Conservation (phyloP, 1,140 invertebrate genomes). For the Heliothis virescens region DNA sequence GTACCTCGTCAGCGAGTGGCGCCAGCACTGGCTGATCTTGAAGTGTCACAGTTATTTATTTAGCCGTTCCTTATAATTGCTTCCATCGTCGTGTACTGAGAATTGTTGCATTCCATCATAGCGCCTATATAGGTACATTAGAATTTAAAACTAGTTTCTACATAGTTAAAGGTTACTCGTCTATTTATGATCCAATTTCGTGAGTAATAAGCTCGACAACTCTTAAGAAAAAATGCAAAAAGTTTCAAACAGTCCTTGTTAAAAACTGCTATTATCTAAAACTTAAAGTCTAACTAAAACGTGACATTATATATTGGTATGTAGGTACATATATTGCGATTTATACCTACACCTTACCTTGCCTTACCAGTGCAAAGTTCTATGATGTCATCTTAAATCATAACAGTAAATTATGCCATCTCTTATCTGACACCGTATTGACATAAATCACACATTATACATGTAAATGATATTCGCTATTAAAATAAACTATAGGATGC, state of each 20-base stretch:
- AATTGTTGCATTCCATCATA: slow-evolving; percentile 45
- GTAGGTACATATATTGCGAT: too few species aligned
- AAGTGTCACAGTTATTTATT: slow-evolving; percentile 45
- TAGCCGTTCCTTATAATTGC: slow-evolving; percentile 40
- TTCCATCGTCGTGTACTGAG: slow-evolving; percentile 1
- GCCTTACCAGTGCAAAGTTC: not conserved
- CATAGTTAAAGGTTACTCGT: too few species aligned
- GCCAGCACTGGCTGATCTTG: slow-evolving; percentile 42
- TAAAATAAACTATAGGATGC: not conserved
- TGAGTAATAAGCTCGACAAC: too few species aligned
- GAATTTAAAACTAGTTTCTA: not conserved
- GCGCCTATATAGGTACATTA: not conserved
- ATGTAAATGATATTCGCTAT: not conserved
- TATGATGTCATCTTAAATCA: slow-evolving; percentile 3
- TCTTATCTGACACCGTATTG: not conserved
- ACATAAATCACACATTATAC: not conserved
- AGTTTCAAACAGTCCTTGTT: too few species aligned
- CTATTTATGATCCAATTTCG: too few species aligned
- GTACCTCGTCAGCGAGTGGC: not conserved
- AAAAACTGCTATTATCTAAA: too few species aligned
- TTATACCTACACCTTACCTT: too few species aligned
- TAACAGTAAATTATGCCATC: not conserved
- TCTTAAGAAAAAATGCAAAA: too few species aligned
- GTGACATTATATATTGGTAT: not conserved
- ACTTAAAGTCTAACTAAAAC: not conserved